These are phyloP conservation scores for Sympetrum striolatum DNA, from an alignment of 2,888 invertebrate species.

Conservation along the genomic window DNA sequence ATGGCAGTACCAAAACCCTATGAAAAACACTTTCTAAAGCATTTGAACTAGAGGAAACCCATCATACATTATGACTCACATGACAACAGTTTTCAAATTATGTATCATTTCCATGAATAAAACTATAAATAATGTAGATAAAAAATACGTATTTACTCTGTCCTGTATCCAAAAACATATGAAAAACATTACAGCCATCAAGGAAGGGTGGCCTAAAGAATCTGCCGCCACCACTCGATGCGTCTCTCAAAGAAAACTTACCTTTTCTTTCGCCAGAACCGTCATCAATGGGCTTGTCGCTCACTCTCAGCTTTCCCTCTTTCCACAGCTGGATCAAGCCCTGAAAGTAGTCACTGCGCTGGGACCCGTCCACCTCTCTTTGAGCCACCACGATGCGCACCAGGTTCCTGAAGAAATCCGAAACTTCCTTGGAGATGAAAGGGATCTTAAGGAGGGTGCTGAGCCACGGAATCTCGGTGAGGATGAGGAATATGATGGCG, in stretches of 20 bases:
- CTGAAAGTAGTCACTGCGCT: constrained; percentile 38
- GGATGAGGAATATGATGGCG: background rate
- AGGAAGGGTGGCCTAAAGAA: too few relatives aligned
- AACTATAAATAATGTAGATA: too few relatives aligned
- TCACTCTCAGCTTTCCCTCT: background rate
- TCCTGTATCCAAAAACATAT: too few relatives aligned
- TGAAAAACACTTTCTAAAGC: too few relatives aligned
- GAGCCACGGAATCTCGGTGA: background rate
- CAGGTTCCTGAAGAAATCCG: constrained; percentile 22
- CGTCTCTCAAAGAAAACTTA: background rate
- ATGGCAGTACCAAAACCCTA: too few relatives aligned
- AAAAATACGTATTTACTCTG: too few relatives aligned
- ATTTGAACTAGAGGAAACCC: too few relatives aligned
- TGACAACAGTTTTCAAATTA: too few relatives aligned
- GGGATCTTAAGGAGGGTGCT: background rate
- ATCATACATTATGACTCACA: too few relatives aligned
- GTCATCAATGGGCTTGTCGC: background rate
- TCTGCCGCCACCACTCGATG: too few relatives aligned
- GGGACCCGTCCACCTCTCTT: background rate
- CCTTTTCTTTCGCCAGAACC: background rate
- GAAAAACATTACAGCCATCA: too few relatives aligned
- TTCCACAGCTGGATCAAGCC: constrained; percentile 22
- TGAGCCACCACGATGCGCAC: background rate
- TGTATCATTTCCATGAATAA: too few relatives aligned
- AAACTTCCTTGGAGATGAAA: background rate